These are phyloP conservation scores for Tenthredo amoena DNA, from an alignment of 2,888 invertebrate genomes.

Conservation along the genomic window DNA sequence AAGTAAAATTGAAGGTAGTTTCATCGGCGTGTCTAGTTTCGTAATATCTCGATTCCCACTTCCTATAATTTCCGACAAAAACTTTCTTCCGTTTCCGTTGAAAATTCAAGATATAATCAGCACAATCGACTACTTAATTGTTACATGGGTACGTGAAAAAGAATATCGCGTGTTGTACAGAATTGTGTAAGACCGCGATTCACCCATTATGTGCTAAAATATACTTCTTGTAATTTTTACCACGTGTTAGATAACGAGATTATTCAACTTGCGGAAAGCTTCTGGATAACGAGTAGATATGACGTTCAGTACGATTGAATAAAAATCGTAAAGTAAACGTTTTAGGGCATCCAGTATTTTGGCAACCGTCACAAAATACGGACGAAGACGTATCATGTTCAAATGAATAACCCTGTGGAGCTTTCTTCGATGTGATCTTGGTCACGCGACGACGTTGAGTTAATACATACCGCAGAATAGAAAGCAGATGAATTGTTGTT, in stretches of 20 bases:
- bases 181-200: background rate
- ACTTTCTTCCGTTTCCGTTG: conserved; percentile 28
- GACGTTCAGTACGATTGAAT: background rate
- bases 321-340: background rate
- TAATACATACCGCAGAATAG: conserved; percentile 45
- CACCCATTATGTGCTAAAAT: background rate
- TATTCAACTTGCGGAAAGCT: background rate
- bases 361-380: background rate
- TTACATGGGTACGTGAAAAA: background rate
- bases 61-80: conserved; percentile 10
- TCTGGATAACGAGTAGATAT: background rate
- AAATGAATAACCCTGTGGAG: background rate
- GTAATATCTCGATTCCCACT: background rate
- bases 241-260: background rate
- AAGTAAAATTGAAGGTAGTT: background rate
- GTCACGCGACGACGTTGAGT: conserved; percentile 45
- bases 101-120: conserved; percentile 17
- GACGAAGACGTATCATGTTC: background rate
- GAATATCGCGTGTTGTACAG: background rate
- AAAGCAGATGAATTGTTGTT: conserved; percentile 48
- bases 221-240: background rate
- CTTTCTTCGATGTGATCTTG: conserved; percentile 47
- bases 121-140: background rate
- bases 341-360: background rate
- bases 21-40: background rate